Evolutionary conservation across 2,113 vertebrate species (phyloP), one percentile per base, ranked within the genome.

Genomic region (Sinocyclocheilus maitianheensis): DNA sequence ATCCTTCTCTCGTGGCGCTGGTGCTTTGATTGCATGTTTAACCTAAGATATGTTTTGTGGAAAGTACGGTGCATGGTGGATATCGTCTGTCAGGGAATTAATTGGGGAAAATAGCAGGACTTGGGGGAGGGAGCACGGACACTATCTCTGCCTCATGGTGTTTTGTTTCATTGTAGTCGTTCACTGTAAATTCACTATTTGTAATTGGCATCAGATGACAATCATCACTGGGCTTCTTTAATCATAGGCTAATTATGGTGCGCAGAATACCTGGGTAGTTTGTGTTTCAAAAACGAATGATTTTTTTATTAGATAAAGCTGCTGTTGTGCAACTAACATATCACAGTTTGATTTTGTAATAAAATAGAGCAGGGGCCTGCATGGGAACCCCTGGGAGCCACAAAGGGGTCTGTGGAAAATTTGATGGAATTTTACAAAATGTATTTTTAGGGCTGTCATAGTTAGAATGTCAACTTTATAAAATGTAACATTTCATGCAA

Each of bases 21-120:
- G 22, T 12, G 84, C 85, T 83, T 84, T 90, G 89, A 91, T 88
- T 89, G 86, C 81, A 43, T 82, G 79, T 90, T 84, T 84, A 90
- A 86, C 81, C 85, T 51, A 24, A 78, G 72, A 83, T 76, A 62
- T 40, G 55, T 53, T 88, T 84, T 87, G 75, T 77, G 46, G 67
- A 71, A 81, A 62, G 69, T 51, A 11, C 63, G 48, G 58, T 40
- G 55, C 74, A 46, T 69, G 81, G 53, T 81, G 79, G 85, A 90
- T 90, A 85, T 89, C 87, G 72, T 86, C 86, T 84, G 75, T 51
- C 80, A 84, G 77, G 63, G 76, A 84, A 84, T 84, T 84, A 86
- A 84, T 84, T 65, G 81, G 43, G 26, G 69, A 81, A 81, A 89
- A 84, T 77, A 76, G 77, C 22, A 51, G 10, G 13, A 58, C 13